Conservation (phyloP, 2,797 vertebrate species). For the Spinus olivaceus region DNA sequence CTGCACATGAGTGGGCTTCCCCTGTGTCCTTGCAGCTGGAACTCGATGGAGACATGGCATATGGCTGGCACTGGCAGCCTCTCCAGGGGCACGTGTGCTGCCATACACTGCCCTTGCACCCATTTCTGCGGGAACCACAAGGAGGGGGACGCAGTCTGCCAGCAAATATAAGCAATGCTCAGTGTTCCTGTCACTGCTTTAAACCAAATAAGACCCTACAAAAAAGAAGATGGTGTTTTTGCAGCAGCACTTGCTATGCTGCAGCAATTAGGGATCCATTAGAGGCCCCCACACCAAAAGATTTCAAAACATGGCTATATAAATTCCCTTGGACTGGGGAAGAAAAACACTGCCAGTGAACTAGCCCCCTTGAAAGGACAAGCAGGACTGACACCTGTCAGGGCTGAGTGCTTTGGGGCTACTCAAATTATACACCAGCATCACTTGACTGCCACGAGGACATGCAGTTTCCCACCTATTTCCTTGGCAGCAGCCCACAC, state of each 20-base stretch:
- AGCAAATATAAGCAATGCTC: not conserved
- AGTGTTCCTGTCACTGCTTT: not conserved
- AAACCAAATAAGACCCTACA: not conserved
- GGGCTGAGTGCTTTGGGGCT: not conserved
- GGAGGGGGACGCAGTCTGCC: not conserved
- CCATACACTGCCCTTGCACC: not conserved
- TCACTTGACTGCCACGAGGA: not conserved
- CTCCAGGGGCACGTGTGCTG: not conserved
- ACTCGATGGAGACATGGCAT: rapidly evolving
- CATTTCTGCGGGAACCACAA: not conserved
- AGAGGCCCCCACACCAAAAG: not conserved
- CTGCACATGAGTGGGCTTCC: rapidly evolving
- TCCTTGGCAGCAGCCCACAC: not conserved
- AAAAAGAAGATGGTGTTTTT: not conserved
- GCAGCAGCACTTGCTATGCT: not conserved
- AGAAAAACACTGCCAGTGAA: not conserved
- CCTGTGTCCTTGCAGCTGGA: not conserved
- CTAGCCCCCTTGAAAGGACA: not conserved
- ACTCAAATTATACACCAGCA: not conserved
- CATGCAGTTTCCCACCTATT: not conserved
- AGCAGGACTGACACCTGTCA: not conserved
- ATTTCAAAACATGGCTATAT: not conserved
- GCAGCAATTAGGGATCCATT: not conserved
- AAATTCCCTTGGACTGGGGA: not conserved
- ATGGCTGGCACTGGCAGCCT: not conserved